Evolutionary conservation across 2,113 vertebrate species (phyloP).

Genomic region (Vulpes ferrilata): DNA sequence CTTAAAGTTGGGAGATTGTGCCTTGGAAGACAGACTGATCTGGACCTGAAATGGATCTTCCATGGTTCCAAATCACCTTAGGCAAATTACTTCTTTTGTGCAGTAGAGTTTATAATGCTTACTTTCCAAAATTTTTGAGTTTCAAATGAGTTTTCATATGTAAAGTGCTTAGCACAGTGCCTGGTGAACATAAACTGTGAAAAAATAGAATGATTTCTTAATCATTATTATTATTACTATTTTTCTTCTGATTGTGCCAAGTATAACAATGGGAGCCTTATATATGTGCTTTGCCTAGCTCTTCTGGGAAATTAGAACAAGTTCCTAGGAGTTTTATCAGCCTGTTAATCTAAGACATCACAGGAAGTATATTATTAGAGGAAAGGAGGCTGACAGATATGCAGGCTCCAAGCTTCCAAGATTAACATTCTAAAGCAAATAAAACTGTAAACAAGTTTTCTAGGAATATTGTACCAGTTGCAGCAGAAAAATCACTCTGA

Average conservation of each 20-base stretch:
- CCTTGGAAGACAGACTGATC: background rate
- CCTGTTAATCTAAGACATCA: background rate
- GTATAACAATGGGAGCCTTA: background rate
- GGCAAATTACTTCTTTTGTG: background rate
- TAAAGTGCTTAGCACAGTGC: background rate
- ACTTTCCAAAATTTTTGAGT: background rate
- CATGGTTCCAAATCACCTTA: background rate
- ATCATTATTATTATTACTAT: background rate
- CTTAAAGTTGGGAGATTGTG: background rate
- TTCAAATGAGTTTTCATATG: background rate
- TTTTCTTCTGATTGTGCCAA: background rate
- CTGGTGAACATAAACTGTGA: background rate
- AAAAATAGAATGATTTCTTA: background rate
- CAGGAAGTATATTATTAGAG: background rate
- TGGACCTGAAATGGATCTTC: background rate
- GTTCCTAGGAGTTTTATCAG: background rate
- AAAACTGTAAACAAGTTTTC: background rate
- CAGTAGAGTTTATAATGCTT: background rate
- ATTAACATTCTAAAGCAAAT: background rate
- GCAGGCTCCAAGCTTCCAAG: background rate
- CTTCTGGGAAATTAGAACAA: background rate
- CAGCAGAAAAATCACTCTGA: background rate
- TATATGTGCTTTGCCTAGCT: background rate
- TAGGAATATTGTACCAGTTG: background rate
- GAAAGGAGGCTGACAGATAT: background rate